Evolutionary conservation across 1,140 invertebrate species (phyloP).

Genomic region (Leptestheria dahalacensis): DNA sequence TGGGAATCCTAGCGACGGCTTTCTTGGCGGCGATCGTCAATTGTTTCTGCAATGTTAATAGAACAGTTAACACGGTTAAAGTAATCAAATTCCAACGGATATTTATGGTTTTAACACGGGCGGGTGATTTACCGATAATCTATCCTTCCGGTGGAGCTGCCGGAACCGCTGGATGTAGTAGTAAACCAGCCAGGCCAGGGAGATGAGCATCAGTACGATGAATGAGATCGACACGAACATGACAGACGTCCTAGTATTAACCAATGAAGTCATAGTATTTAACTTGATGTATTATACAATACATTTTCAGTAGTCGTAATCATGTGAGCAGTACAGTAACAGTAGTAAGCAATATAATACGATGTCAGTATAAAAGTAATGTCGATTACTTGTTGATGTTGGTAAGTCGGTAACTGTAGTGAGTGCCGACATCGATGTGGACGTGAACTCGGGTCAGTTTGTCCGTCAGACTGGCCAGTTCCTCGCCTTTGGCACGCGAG

Average conservation of each 20-base stretch:
- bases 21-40: slow-evolving; percentile 78
- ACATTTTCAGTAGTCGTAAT: no score
- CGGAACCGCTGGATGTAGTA: slow-evolving; percentile 86
- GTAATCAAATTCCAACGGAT: no score
- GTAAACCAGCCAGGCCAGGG: slow-evolving; percentile 81
- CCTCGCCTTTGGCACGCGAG: slow-evolving; percentile 52
- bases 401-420: slow-evolving; percentile 35
- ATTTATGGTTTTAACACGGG: no score
- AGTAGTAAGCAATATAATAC: not conserved
- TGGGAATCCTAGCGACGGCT: slow-evolving; percentile 74
- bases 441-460: slow-evolving; percentile 46
- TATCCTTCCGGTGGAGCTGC: slow-evolving; percentile 79
- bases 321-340: not conserved
- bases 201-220: slow-evolving; percentile 86
- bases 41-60: slow-evolving; percentile 46
- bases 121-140: slow-evolving; percentile 48
- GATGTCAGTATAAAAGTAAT: not conserved
- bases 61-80: no score
- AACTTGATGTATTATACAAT: no score
- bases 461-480: slow-evolving; percentile 48
- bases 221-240: slow-evolving; percentile 88
- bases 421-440: slow-evolving; percentile 43
- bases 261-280: no score
- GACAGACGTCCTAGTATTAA: slow-evolving; percentile 67
- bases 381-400: slow-evolving; percentile 43